Evolutionary conservation across 2,888 invertebrate species (phyloP).

Genomic region (Pristionchus mayeri): DNA sequence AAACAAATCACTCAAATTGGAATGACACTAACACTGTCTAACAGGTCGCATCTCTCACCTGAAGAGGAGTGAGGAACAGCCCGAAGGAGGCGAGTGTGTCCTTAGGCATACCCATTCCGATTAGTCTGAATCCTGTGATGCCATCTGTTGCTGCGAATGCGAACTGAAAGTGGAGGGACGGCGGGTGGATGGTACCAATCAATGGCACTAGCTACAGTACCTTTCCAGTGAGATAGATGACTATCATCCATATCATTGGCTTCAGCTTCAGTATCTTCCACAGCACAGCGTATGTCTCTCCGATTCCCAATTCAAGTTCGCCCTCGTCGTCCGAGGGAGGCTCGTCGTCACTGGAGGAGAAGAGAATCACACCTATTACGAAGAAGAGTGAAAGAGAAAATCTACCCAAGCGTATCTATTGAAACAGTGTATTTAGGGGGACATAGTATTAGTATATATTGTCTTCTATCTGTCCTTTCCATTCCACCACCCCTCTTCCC

Average conservation of each 20-base stretch:
- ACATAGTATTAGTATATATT: neutral
- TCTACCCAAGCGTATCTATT: too few relatives aligned
- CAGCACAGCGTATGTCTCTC: constrained; percentile 86
- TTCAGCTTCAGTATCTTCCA: constrained; percentile 88
- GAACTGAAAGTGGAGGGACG: constrained; percentile 80
- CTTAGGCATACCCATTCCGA: constrained; percentile 95
- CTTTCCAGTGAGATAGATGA: constrained; percentile 91
- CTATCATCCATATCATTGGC: constrained; percentile 85
- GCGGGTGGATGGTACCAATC: neutral
- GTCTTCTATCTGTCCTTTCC: neutral
- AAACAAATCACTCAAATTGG: neutral
- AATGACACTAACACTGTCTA: neutral
- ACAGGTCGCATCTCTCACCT: constrained; percentile 77
- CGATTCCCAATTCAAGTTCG: constrained; percentile 78
- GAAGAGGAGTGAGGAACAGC: constrained; percentile 92
- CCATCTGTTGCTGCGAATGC: constrained; percentile 96
- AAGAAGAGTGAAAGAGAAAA: neutral
- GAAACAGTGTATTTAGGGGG: neutral
- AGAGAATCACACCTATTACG: neutral
- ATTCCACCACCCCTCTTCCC: neutral
- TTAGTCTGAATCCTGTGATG: constrained; percentile 92
- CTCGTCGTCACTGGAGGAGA: too few relatives aligned
- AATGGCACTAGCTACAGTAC: constrained; percentile 76
- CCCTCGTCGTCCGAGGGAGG: constrained; percentile 78
- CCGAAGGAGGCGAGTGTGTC: constrained; percentile 93